These are phyloP conservation scores for Netelia virgata DNA, from an alignment of 2,888 invertebrate species.

Conservation along the genomic window DNA sequence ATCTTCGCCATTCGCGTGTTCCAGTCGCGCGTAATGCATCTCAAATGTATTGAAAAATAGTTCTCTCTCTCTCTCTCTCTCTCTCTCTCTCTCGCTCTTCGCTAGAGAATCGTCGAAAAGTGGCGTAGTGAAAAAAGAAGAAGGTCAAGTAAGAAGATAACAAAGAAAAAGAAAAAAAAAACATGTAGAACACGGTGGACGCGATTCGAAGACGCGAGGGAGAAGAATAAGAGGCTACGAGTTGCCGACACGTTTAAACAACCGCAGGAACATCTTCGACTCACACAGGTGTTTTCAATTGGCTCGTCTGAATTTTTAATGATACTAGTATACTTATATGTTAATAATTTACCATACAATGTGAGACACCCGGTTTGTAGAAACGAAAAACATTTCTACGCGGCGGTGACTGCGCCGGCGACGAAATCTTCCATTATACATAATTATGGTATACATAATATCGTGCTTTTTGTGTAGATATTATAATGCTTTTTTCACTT, in stretches of 20 bases:
- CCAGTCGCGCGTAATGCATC: slow-evolving; percentile 43
- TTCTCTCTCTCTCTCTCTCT: neutral
- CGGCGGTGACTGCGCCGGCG: no score
- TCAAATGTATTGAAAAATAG: slow-evolving; percentile 46
- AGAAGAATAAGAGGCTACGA: slow-evolving; percentile 43
- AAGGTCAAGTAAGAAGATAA: neutral
- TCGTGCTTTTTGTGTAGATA: no score
- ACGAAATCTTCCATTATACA: no score
- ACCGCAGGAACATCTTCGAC: slow-evolving; percentile 44
- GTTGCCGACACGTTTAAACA: slow-evolving; percentile 47
- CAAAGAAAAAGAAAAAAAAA: neutral
- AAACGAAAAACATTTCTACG: neutral
- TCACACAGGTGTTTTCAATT: slow-evolving; percentile 68
- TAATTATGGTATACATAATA: no score
- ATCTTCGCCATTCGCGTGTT: slow-evolving; percentile 49
- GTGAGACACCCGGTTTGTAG: neutral
- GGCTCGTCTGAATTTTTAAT: slow-evolving; percentile 72
- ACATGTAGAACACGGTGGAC: slow-evolving; percentile 33
- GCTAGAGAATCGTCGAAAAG: slow-evolving; percentile 31
- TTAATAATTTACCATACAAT: slow-evolving; percentile 8
- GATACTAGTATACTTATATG: slow-evolving; percentile 46
- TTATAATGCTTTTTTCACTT: slow-evolving; percentile 10
- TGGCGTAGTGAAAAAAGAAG: neutral
- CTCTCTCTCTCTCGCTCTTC: no score
- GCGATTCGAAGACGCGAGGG: slow-evolving; percentile 37